phyloP scores from a whole-genome alignment of 2,888 invertebrate genomes.

The Acholoe squamosa region DNA sequence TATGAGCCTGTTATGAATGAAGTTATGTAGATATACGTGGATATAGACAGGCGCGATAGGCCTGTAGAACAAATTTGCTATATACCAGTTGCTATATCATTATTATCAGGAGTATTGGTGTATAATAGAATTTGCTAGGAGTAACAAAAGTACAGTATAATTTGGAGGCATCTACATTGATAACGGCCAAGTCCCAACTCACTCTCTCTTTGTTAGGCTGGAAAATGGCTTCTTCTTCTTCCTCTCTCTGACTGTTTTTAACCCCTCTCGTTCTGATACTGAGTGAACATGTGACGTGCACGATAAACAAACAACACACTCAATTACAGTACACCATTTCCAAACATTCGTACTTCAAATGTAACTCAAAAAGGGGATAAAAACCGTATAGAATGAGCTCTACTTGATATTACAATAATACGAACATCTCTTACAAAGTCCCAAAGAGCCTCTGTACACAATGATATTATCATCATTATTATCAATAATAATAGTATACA shows the following conservation, averaged over 20 bases:
- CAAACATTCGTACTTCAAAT: conserved; percentile 39
- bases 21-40: no score
- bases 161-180: conserved; percentile 48
- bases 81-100: not conserved
- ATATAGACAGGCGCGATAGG: not conserved
- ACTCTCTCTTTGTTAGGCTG: not conserved
- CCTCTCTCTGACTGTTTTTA: not conserved
- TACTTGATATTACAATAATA: conserved; percentile 53
- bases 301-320: conserved; percentile 52
- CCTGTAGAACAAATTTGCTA: not conserved
- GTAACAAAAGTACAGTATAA: conserved; percentile 30
- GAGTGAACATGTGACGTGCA: conserved; percentile 52
- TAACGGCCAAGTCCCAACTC: not conserved
- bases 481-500: not conserved
- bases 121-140: not conserved
- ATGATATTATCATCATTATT: not conserved
- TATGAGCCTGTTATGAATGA: no score
- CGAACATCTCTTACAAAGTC: conserved; percentile 18
- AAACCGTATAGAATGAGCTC: conserved; percentile 5
- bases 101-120: not conserved
- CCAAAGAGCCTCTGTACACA: conserved; percentile 8
- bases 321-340: conserved; percentile 28
- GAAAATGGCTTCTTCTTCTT: not conserved
- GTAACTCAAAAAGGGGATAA: conserved; percentile 31
- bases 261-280: conserved; percentile 23